Conservation (phyloP, 2,113 vertebrate genomes). For the Aspidoscelis tigris region DNA sequence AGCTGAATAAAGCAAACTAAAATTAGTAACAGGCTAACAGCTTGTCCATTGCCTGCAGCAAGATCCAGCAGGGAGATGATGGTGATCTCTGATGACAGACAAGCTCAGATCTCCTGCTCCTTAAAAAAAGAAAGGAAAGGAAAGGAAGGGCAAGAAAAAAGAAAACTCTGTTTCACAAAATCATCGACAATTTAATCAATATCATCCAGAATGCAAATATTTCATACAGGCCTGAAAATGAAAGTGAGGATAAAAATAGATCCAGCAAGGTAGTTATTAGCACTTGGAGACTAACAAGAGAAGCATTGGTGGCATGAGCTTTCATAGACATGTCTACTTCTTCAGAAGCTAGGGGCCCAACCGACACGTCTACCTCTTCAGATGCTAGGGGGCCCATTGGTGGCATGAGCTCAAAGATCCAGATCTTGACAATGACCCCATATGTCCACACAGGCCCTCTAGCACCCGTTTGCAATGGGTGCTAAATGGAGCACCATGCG, state of each 20-base stretch:
- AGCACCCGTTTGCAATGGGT: too few relatives aligned
- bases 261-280: not conserved
- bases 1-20: constrained; percentile 62
- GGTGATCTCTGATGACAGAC: constrained; percentile 43
- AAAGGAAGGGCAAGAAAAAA: not conserved
- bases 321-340: too few relatives aligned
- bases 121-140: not conserved
- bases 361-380: too few relatives aligned
- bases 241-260: not conserved
- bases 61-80: constrained; percentile 48
- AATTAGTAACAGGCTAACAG: constrained; percentile 63
- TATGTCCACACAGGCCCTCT: too few relatives aligned
- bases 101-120: constrained; percentile 46
- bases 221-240: not conserved
- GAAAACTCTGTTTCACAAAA: constrained; percentile 18
- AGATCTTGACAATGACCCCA: too few relatives aligned
- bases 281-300: too few relatives aligned
- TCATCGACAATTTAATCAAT: constrained; percentile 17
- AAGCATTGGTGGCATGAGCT: too few relatives aligned
- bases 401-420: too few relatives aligned
- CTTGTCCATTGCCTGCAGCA: constrained; percentile 54
- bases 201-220: not conserved
- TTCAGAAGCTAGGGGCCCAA: too few relatives aligned
- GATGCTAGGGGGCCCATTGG: too few relatives aligned
- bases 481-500: too few relatives aligned